Evolutionary conservation across 2,888 invertebrate genomes (phyloP).

Genomic region (Orthosia gracilis): DNA sequence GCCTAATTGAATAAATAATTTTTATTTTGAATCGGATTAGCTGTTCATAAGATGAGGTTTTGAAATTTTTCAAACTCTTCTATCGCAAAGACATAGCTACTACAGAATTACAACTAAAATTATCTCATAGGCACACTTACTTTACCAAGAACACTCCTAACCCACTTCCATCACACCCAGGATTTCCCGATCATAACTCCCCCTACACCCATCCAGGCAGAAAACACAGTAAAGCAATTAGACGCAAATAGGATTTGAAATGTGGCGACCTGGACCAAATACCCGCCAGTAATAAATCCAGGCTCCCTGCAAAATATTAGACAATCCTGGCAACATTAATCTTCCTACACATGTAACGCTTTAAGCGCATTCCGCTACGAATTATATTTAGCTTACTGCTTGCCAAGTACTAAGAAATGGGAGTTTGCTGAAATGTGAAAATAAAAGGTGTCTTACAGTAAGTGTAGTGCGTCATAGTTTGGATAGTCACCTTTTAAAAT

Average conservation of each 20-base stretch:
- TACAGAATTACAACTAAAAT: too few relatives aligned
- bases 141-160: slow-evolving; percentile 14
- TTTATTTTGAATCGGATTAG: too few relatives aligned
- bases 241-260: slow-evolving; percentile 67
- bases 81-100: too few relatives aligned
- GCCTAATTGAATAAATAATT: too few relatives aligned
- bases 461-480: slow-evolving; percentile 31
- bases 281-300: slow-evolving; percentile 68
- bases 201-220: slow-evolving; percentile 23
- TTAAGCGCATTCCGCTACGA: slow-evolving; percentile 56
- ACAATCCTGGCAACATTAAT: slow-evolving; percentile 72
- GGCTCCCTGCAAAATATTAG: slow-evolving; percentile 69
- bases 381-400: slow-evolving; percentile 60
- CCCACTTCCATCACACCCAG: slow-evolving; percentile 27
- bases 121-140: too few relatives aligned
- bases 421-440: slow-evolving; percentile 25
- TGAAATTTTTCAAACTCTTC: too few relatives aligned
- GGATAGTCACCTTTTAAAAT: not conserved
- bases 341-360: slow-evolving; percentile 62
- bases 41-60: too few relatives aligned
- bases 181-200: slow-evolving; percentile 32
- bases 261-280: slow-evolving; percentile 55
- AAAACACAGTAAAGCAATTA: slow-evolving; percentile 60
- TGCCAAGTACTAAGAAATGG: slow-evolving; percentile 52
- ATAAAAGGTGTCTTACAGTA: slow-evolving; percentile 24